These are phyloP conservation scores for Laupala kohalensis DNA, from an alignment of 1,140 invertebrate genomes.

Conservation along the genomic window DNA sequence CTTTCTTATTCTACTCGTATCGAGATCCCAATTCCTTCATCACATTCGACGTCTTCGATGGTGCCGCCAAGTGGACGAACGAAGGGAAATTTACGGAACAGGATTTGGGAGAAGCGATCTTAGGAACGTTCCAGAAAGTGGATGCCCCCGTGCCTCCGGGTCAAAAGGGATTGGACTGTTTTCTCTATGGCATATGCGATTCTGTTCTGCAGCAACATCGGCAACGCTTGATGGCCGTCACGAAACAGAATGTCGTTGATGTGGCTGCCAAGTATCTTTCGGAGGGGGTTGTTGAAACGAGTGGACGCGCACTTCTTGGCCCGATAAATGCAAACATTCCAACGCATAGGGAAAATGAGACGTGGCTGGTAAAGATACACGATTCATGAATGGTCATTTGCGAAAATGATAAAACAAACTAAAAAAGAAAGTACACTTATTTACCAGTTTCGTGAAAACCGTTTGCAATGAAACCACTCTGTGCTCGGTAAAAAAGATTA, in stretches of 20 bases:
- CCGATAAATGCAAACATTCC: too few species aligned
- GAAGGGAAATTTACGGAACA: slow-evolving; percentile 24
- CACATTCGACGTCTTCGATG: slow-evolving; percentile 69
- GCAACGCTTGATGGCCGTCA: slow-evolving; percentile 51
- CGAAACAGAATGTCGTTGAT: slow-evolving; percentile 46
- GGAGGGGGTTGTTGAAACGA: slow-evolving; percentile 15
- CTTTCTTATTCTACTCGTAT: slow-evolving; percentile 70
- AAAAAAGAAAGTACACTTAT: too few species aligned
- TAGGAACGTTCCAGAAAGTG: slow-evolving; percentile 74
- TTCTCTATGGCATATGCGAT: slow-evolving; percentile 57
- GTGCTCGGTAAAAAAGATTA: too few species aligned
- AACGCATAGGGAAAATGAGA: too few species aligned
- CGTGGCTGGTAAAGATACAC: too few species aligned
- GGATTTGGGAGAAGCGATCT: slow-evolving; percentile 73
- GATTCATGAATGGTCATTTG: too few species aligned
- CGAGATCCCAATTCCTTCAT: slow-evolving; percentile 68
- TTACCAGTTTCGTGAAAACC: too few species aligned
- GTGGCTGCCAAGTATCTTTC: slow-evolving; percentile 57
- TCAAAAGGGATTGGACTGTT: slow-evolving; percentile 55
- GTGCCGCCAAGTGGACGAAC: slow-evolving; percentile 50
- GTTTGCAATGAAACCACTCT: too few species aligned
- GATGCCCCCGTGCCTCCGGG: slow-evolving; percentile 74
- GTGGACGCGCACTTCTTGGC: slow-evolving; percentile 61
- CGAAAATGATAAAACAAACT: too few species aligned
- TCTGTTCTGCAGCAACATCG: slow-evolving; percentile 65